A percentile compares a stretch with the other conserved stretches of the same genome.
Evolutionary conservation across 2,113 vertebrate species (phyloP).

Genomic region (Nibea albiflora): DNA sequence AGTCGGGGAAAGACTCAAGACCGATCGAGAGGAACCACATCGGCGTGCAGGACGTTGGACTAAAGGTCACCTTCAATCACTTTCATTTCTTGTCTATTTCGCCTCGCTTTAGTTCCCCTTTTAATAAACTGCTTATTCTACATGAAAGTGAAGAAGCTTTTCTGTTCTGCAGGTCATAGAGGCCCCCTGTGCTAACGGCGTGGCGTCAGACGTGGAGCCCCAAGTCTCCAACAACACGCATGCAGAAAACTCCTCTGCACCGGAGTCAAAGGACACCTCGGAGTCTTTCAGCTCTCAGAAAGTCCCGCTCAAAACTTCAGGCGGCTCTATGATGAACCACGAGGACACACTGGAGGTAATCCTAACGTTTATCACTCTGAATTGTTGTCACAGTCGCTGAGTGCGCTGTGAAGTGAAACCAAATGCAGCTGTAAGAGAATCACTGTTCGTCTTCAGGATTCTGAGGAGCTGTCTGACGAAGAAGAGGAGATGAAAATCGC

Average conservation of each 20-base stretch:
- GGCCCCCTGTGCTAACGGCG: slow-evolving; percentile 82
- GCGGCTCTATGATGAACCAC: slow-evolving; percentile 86
- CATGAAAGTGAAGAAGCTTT: neutral
- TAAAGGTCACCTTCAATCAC: slow-evolving; percentile 85
- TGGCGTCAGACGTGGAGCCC: slow-evolving; percentile 84
- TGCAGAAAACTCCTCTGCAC: slow-evolving; percentile 78
- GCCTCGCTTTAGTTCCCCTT: neutral
- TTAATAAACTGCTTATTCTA: neutral
- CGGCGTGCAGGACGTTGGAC: slow-evolving; percentile 89
- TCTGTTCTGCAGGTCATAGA: slow-evolving; percentile 89
- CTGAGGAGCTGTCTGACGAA: slow-evolving; percentile 95
- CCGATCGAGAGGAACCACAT: slow-evolving; percentile 85
- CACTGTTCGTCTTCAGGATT: slow-evolving; percentile 84
- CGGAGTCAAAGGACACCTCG: slow-evolving; percentile 82
- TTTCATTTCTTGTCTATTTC: slow-evolving; percentile 8
- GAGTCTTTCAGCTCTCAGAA: slow-evolving; percentile 82
- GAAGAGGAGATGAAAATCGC: slow-evolving; percentile 98
- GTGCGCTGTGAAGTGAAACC: neutral
- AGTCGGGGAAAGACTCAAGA: slow-evolving; percentile 86
- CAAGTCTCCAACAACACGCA: slow-evolving; percentile 75
- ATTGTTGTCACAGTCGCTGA: neutral
- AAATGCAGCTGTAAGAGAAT: neutral
- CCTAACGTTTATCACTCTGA: neutral
- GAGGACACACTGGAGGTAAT: slow-evolving; percentile 93
- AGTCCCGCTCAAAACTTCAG: slow-evolving; percentile 84